These are phyloP conservation scores for Gallinago paraguaiae DNA, from an alignment of 2,113 vertebrate species.

Conservation along the genomic window DNA sequence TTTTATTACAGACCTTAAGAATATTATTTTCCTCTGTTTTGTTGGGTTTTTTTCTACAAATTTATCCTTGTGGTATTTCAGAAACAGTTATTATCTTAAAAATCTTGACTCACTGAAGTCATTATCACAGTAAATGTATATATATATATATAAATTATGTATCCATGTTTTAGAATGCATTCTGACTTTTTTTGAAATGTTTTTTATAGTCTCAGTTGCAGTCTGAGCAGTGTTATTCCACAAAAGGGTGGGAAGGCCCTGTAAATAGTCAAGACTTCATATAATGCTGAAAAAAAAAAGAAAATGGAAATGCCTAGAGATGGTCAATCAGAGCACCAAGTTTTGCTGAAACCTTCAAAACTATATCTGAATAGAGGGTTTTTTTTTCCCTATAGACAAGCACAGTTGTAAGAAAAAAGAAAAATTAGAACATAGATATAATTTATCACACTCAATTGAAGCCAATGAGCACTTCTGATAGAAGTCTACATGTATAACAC, in stretches of 20 bases:
- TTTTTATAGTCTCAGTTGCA: not conserved
- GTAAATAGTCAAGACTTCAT: not conserved
- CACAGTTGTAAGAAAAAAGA: not conserved
- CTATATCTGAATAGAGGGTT: accelerated
- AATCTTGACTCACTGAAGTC: not conserved
- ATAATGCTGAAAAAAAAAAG: not conserved
- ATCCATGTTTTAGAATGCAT: not conserved
- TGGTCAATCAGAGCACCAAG: not conserved
- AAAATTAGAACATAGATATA: not conserved
- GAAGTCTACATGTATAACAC: not conserved
- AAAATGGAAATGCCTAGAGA: not conserved
- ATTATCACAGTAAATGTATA: not conserved
- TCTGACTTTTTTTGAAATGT: not conserved
- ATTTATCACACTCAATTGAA: not conserved
- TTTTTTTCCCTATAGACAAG: not conserved
- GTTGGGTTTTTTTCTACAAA: not conserved
- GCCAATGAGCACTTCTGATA: not conserved
- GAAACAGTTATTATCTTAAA: not conserved
- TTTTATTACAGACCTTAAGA: not conserved
- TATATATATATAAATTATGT: not conserved
- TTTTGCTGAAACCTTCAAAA: not conserved
- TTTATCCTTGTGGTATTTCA: not conserved
- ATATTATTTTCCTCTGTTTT: not conserved
- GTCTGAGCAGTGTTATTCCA: not conserved
- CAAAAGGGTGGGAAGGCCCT: not conserved